Evolutionary conservation across 2,113 vertebrate species (phyloP), one percentile per base, ranked within the genome.

Genomic region (Heliornis fulica): DNA sequence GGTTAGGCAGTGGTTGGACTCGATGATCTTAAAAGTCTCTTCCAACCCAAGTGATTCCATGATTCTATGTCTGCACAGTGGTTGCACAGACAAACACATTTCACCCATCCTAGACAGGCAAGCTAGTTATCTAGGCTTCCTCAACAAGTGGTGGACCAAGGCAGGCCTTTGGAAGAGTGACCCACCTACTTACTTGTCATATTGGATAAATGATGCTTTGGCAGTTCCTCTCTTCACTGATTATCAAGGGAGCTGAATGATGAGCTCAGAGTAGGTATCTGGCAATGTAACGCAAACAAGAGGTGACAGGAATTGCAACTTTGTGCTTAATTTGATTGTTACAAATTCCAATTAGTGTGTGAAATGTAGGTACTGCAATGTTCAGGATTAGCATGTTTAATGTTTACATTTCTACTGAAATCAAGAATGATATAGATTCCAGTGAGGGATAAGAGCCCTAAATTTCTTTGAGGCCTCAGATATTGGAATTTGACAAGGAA

Each of bases 211-310:
- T 0, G 8, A 40, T 46, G 59, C 86, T 60, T 63, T 83, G 86
- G 68, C 69, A 93, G 76, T 23, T 90, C 85, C 63, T 72, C 63
- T 96, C 86, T 76, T 80, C 71, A 36, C 64, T 66, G 68, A 95
- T 94, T 90, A 95, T 29, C 64, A 66, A 74, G 72, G 70, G 84
- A 83, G 74, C 43, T 68, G 70, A 91, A 89, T 63, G 83, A 91
- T 66, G 89, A 93, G 68, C 68, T 63, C 68, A 28, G 72, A 92
- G 68, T 8, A 90, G 93, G 69, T 63, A 94, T 70, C 72, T 72
- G 83, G 83, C 80, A 93, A 94, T 83, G 92, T 87, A 96, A 89
- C 18, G 76, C 86, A 95, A 96, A 95, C 64, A 43, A 94, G 86
- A 95, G 89, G 72, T 78, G 93, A 95, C 94, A 95, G 76, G 83